Conservation (phyloP, 2,113 vertebrate genomes). For the Neomonachus schauinslandi region DNA sequence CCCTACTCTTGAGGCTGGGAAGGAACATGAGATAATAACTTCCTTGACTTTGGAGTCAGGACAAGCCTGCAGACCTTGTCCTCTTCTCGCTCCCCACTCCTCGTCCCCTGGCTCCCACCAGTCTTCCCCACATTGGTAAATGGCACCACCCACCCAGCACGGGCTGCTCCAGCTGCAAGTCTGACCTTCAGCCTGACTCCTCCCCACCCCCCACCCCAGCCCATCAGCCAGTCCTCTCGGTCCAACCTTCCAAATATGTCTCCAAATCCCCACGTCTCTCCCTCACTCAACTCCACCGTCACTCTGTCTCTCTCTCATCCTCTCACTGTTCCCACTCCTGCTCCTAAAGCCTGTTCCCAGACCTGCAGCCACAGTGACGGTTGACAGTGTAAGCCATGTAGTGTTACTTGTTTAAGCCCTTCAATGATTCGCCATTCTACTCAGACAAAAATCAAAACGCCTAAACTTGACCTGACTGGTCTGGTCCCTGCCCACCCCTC, state of each 20-base stretch:
- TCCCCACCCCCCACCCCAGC: not conserved
- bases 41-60: not conserved
- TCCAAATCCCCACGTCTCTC: not conserved
- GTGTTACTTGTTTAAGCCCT: not conserved
- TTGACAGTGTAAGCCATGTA: not conserved
- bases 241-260: not conserved
- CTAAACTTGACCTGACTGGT: not conserved
- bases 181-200: not conserved
- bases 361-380: not conserved
- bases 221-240: not conserved
- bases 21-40: not conserved
- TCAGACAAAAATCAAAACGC: not conserved
- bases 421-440: not conserved
- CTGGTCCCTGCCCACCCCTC: not conserved
- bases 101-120: not conserved
- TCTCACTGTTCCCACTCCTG: too few relatives aligned
- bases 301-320: not conserved
- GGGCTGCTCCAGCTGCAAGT: not conserved
- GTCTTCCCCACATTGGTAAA: not conserved
- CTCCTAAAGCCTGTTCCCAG: not conserved
- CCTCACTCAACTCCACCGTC: not conserved
- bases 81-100: accelerated
- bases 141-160: too few relatives aligned
- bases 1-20: not conserved
- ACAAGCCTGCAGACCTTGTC: not conserved